Evolutionary conservation across 2,113 vertebrate species (phyloP).

Genomic region (Sporophila hypoxantha): DNA sequence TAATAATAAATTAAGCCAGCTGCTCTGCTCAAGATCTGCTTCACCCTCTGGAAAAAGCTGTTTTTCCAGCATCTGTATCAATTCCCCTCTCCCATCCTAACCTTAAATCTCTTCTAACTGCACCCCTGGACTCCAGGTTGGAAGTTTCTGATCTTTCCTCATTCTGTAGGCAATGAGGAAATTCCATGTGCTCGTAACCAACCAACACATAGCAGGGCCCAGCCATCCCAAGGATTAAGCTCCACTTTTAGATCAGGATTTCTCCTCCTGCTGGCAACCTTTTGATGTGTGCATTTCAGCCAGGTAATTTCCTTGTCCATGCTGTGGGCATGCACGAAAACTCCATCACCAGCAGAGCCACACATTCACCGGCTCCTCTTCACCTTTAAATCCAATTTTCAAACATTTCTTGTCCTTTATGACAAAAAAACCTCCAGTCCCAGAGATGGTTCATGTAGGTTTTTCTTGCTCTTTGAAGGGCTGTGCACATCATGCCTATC

Average conservation of each 20-base stretch:
- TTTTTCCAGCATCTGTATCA: not conserved
- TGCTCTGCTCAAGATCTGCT: not conserved
- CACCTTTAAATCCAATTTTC: not conserved
- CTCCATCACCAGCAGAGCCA: not conserved
- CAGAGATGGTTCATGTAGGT: not conserved
- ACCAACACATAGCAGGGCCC: not conserved
- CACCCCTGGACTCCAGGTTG: not conserved
- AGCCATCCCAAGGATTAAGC: not conserved
- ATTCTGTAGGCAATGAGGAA: not conserved
- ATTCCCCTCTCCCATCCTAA: not conserved
- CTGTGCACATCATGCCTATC: not conserved
- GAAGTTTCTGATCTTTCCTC: not conserved
- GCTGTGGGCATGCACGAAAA: not conserved
- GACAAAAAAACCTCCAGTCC: too few relatives aligned
- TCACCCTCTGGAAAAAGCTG: not conserved
- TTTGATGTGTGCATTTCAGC: not conserved
- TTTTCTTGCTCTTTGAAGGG: not conserved
- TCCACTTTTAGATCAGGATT: not conserved
- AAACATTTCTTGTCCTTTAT: not conserved
- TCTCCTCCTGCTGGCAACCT: not conserved
- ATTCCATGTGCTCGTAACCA: not conserved
- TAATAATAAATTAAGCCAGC: accelerated
- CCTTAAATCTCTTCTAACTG: not conserved
- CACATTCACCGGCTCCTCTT: accelerated
- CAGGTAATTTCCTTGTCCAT: not conserved